A percentile compares a stretch with the other conserved stretches of the same genome.
phyloP scores from a whole-genome alignment of 2,113 vertebrate species.

The Rafetus swinhoei region DNA sequence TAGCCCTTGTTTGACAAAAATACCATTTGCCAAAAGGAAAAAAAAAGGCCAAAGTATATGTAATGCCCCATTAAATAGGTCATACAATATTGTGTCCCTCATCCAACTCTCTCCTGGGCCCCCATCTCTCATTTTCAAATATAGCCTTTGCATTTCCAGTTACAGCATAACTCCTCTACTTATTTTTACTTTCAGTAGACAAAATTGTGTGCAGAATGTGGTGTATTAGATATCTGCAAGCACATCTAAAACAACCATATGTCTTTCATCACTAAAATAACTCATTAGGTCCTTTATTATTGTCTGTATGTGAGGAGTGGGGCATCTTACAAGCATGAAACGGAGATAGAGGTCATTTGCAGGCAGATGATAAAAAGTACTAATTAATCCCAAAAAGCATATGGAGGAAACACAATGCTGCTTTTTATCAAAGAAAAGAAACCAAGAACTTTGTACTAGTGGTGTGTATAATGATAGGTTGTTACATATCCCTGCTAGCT shows the following conservation, averaged over 20 bases:
- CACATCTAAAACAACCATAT: neutral
- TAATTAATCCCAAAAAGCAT: conserved; percentile 45
- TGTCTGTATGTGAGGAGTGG: neutral
- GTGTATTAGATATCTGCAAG: neutral
- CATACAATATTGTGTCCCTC: neutral
- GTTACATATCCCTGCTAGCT: conserved; percentile 50
- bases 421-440: conserved; percentile 45
- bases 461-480: conserved; percentile 53
- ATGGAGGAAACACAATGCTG: conserved; percentile 38
- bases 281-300: neutral
- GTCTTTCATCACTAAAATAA: neutral
- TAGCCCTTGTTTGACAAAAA: conserved; percentile 11
- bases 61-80: neutral
- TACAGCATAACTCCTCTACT: neutral
- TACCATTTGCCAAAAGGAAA: neutral
- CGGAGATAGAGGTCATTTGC: neutral
- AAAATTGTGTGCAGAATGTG: neutral
- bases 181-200: neutral
- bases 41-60: neutral
- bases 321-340: conserved; percentile 23
- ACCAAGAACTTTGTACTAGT: conserved; percentile 26
- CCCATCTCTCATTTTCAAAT: neutral
- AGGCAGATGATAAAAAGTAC: conserved; percentile 37
- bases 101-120: neutral
- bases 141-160: neutral